phyloP scores from a whole-genome alignment of 2,888 invertebrate genomes.

The Celastrina argiolus region DNA sequence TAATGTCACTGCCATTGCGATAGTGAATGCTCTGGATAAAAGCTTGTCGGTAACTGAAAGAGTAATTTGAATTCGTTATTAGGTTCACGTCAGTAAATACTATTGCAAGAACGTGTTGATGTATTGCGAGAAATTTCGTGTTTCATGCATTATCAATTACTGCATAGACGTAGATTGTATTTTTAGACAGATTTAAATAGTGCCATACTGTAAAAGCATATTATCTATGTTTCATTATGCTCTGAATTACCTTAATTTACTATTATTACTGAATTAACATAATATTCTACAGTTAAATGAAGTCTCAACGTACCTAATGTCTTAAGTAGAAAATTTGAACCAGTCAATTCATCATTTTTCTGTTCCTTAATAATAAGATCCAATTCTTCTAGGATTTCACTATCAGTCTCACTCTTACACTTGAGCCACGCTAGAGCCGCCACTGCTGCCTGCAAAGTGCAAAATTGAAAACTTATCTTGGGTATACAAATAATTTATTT shows the following conservation, averaged over 20 bases:
- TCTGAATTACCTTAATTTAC: too few relatives aligned
- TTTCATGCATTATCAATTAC: too few relatives aligned
- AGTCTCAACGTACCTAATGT: conserved; percentile 45
- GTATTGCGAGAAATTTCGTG: too few relatives aligned
- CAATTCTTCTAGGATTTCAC: conserved; percentile 42
- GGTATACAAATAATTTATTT: too few relatives aligned
- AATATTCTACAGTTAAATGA: background rate
- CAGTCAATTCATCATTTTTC: conserved; percentile 49
- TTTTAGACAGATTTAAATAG: too few relatives aligned
- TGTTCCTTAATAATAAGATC: conserved; percentile 51
- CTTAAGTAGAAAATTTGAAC: conserved; percentile 47
- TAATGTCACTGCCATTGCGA: conserved; percentile 36
- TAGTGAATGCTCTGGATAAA: conserved; percentile 38
- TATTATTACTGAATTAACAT: background rate
- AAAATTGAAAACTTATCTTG: too few relatives aligned
- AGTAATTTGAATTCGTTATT: background rate
- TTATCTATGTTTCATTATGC: background rate
- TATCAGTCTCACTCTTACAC: conserved; percentile 49
- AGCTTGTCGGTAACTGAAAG: conserved; percentile 37
- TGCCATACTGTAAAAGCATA: too few relatives aligned
- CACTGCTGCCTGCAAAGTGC: conserved; percentile 48
- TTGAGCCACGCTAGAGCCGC: conserved; percentile 58
- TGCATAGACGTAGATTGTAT: too few relatives aligned
- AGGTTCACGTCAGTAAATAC: background rate
- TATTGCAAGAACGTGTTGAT: too few relatives aligned